Evolutionary conservation across 1,140 invertebrate species (phyloP).

Genomic region (Platorchestia sp.): DNA sequence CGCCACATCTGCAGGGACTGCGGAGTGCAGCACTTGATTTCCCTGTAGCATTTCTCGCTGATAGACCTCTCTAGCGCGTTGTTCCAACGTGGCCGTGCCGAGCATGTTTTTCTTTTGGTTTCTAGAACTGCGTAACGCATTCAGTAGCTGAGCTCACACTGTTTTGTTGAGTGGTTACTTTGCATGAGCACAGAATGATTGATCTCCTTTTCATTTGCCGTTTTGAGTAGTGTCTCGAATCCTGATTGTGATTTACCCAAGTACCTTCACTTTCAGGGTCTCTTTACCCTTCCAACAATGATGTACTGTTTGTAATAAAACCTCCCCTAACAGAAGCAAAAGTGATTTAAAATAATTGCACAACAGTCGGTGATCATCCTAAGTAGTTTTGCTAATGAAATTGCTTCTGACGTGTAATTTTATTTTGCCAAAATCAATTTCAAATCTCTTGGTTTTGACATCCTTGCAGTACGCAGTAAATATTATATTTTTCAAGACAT

Average conservation of each 20-base stretch:
- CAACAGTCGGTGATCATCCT: too few relatives aligned
- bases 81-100: neutral
- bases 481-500: too few relatives aligned
- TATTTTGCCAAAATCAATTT: neutral
- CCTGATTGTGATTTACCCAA: too few relatives aligned
- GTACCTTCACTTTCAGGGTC: too few relatives aligned
- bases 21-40: neutral
- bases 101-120: neutral
- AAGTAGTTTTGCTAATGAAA: too few relatives aligned
- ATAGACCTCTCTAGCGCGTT: neutral
- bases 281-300: too few relatives aligned
- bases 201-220: neutral
- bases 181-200: neutral
- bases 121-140: neutral
- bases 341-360: too few relatives aligned
- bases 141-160: neutral
- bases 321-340: too few relatives aligned
- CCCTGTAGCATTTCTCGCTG: neutral
- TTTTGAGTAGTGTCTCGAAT: neutral
- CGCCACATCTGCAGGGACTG: neutral
- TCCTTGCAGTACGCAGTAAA: too few relatives aligned
- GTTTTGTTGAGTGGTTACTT: neutral
- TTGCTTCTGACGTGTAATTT: neutral
- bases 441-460: neutral
- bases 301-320: too few relatives aligned